Conservation (phyloP, 2,113 vertebrate species). For the Prolemur simus region DNA sequence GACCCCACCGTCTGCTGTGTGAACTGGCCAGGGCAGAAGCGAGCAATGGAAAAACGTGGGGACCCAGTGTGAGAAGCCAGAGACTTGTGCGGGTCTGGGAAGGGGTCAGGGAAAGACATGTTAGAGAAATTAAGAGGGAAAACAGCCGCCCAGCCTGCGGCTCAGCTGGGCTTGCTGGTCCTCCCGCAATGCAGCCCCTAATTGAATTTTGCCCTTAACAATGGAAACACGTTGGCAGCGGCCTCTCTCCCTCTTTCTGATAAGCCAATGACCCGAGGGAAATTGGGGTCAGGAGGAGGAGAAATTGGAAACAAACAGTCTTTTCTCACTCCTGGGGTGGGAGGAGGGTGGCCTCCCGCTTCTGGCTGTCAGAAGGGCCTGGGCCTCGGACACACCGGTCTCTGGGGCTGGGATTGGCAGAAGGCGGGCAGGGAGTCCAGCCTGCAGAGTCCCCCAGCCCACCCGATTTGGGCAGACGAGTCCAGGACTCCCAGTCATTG, state of each 20-base stretch:
- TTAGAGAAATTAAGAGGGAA: constrained; percentile 52
- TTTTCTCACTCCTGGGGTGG: constrained; percentile 82
- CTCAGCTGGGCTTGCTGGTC: not conserved
- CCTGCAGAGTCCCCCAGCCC: not conserved
- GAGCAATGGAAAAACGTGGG: not conserved
- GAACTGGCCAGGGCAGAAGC: not conserved
- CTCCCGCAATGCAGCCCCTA: constrained; percentile 78
- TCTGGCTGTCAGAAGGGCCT: not conserved
- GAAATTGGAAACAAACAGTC: constrained; percentile 91
- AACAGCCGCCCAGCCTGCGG: not conserved
- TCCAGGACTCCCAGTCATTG: not conserved
- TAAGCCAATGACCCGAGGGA: constrained; percentile 92
- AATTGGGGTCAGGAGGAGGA: constrained; percentile 91
- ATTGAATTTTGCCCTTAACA: constrained; percentile 93
- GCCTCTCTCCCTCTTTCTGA: constrained; percentile 88
- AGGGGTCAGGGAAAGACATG: not conserved
- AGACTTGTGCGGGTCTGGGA: not conserved
- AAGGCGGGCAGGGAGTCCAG: not conserved
- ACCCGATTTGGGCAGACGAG: not conserved
- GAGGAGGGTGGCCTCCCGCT: not conserved
- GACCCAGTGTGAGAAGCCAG: not conserved
- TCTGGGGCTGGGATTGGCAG: not conserved
- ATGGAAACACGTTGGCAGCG: constrained; percentile 86
- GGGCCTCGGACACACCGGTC: accelerated
- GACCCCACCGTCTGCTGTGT: not conserved